A percentile compares a stretch with the other conserved stretches of the same genome.
Evolutionary conservation across 2,113 vertebrate genomes (phyloP).

Genomic region (Danionella cerebrum): DNA sequence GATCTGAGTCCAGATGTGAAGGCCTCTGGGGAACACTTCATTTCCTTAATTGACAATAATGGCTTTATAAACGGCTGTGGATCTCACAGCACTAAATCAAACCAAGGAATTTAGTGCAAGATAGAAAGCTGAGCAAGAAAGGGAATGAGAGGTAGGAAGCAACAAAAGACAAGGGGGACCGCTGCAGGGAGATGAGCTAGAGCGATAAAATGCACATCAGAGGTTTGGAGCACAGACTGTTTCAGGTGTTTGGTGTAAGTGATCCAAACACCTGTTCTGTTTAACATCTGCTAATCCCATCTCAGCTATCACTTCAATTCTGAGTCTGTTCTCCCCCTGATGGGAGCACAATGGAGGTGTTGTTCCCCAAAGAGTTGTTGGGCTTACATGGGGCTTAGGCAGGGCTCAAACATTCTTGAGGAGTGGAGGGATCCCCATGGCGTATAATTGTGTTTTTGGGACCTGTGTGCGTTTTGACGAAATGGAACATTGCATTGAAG

Average conservation of each 20-base stretch:
- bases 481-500: no score
- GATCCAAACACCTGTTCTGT: constrained; percentile 19
- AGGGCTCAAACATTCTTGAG: constrained; percentile 32
- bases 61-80: constrained; percentile 64
- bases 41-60: constrained; percentile 74
- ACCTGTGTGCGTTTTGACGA: no score
- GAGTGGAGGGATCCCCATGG: no score
- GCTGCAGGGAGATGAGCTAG: not conserved
- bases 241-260: not conserved
- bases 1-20: constrained; percentile 57
- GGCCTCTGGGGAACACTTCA: constrained; percentile 65
- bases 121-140: constrained; percentile 37
- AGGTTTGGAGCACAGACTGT: not conserved
- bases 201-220: not conserved
- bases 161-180: not conserved
- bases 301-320: constrained; percentile 35
- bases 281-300: constrained; percentile 20
- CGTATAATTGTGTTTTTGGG: no score
- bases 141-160: constrained; percentile 1
- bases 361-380: constrained; percentile 50
- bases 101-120: constrained; percentile 49
- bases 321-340: constrained; percentile 39
- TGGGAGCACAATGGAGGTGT: constrained; percentile 59
- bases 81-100: constrained; percentile 57
- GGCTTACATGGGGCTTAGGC: constrained; percentile 50